Base-by-base conservation (phyloP, 2,113 vertebrate genomes). In the Syngnathus typhle region DNA sequence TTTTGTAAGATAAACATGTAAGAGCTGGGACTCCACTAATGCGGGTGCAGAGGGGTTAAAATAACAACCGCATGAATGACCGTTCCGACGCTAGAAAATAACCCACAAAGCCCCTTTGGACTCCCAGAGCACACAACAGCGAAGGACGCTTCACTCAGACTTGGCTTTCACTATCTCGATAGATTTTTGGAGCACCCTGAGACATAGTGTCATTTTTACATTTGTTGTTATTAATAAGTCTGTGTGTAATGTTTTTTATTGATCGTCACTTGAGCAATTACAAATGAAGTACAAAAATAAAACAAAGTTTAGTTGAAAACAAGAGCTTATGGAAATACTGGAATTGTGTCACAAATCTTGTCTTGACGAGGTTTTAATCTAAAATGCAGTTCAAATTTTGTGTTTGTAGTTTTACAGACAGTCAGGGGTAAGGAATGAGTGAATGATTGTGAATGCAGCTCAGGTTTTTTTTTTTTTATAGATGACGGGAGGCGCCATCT, bases 31-130 rank as follows among this genome's bases (percentile, higher is more conserved):
- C 68, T 36, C 63, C 52, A 61, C 67, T 47, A 80, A 81, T 81
- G 69, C 61, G 49, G 76, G 69, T 80, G 74, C 76, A 77, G 27
- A 79, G 75, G 67, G 79, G 78, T 87, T 87, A 87, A 85, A 84
- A 76, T 71, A 87, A 88, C 86, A 89, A 67, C 6, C 9, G 2
- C 55, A 46, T 60, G 52, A 77, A 85, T 67, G 76, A 51, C 1
- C 13, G 3, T 67, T 69, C 0, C 41, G 67, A 71, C 70, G 56
- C 65, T 0, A 72, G 64, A 79, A 77, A 82, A 81, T 70, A 79
- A 58, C 61, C 38, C 51, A 15, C 72, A 77, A 47, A 79, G 81
- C 70, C 72, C 15, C 2, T 1, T 67, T 3, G n/a, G 21, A 47
- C 67, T 68, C 60, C 43, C 13, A 56, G 65, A 60, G 65, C 52